These are phyloP conservation scores for Caenorhabditis wallacei DNA, from an alignment of 2,888 invertebrate genomes.

Conservation along the genomic window DNA sequence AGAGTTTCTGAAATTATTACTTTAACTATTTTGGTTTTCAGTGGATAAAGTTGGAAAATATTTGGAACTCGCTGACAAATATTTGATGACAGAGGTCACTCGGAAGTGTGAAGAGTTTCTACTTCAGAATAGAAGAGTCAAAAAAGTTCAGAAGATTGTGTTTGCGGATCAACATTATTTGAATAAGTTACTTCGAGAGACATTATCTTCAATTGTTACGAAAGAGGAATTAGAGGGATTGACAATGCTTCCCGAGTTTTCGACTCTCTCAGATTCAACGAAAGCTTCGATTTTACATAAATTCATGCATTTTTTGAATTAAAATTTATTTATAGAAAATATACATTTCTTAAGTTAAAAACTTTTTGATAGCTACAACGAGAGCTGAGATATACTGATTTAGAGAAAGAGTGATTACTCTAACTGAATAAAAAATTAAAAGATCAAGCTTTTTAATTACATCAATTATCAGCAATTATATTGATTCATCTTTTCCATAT, in stretches of 20 bases:
- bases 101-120: constrained; percentile 25
- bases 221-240: constrained; percentile 6
- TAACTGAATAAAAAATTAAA: no score
- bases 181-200: constrained; percentile 14
- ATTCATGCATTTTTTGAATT: constrained; percentile 20
- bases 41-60: constrained; percentile 1
- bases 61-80: constrained; percentile 6
- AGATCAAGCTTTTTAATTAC: no score
- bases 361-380: no score
- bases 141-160: constrained; percentile 15
- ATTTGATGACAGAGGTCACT: constrained; percentile 3
- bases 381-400: no score
- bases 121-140: constrained; percentile 2
- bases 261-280: background rate
- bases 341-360: no score
- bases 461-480: background rate
- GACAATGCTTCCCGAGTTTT: background rate
- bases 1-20: background rate
- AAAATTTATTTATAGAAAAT: background rate
- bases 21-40: background rate
- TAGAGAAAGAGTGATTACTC: no score
- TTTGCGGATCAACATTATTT: constrained; percentile 11
- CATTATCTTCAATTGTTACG: background rate
- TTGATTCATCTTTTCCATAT: no score
- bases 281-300: constrained; percentile 15